Evolutionary conservation across 2,888 invertebrate species (phyloP), one percentile per base, ranked within the genome.

Genomic region (Eupithecia subfuscata): DNA sequence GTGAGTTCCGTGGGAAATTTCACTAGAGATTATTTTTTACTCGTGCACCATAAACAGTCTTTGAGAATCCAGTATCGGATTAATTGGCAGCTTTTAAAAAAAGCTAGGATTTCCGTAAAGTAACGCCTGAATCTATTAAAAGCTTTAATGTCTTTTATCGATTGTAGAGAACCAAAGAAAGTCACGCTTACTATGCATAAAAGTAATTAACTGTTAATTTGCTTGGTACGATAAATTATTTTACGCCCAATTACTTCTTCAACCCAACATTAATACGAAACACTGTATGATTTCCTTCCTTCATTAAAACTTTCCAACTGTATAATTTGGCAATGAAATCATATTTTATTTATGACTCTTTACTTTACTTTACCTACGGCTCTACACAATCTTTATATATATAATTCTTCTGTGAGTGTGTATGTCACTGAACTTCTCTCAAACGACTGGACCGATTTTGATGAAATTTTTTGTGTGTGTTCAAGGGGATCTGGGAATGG

Each of bases 1-100:
- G 56, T 69, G 75, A 76, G 80, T 76, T 80, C 76, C 78, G 80
- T 81, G 80, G 79, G 81, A 81, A 75, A 77, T 76, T 79, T 78
- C 67, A 71, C 72, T 77, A 48, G 60, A 73, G 71, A 75, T 79
- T 73, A 80, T 75, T 82, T 84, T 83, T 83, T 82, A 76, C 77
- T 81, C 75, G 69, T 75, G 37, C 40, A 11, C 25, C 14, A 37
- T 65, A 65, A 34, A 64, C 16, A 34, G 34, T 34, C 22, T 48
- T 48, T 56, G n/a, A 11, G 52, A 56, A 56, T 56, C n/a, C 22
- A 56, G 22, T n/a, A n/a, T n/a, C n/a, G n/a, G 9, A 52, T n/a
- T 56, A 56, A 56, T 56, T 22, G 4, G n/a, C 11, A 22, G 11
- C n/a, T 56, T n/a, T 9, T 11, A 11, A 56, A 56, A 56, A n/a